phyloP scores from a whole-genome alignment of 2,113 vertebrate genomes.

The Balaenoptera acutorostrata region DNA sequence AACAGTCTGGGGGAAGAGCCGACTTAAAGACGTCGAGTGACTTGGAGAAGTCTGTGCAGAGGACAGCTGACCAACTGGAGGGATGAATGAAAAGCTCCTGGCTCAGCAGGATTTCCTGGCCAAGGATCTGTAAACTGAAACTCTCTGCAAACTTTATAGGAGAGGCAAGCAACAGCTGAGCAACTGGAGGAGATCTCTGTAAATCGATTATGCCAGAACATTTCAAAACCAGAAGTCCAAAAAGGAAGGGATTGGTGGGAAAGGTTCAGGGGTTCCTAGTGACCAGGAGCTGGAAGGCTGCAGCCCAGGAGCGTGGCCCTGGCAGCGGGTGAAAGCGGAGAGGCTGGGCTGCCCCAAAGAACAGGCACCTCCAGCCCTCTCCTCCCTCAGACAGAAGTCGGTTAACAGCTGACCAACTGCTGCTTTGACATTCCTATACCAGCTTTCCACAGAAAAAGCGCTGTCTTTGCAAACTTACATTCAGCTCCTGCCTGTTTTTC shows the following conservation, averaged over 20 bases:
- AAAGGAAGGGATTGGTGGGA: constrained; percentile 89
- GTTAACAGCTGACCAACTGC: constrained; percentile 49
- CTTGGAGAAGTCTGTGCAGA: constrained; percentile 89
- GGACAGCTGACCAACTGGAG: constrained; percentile 86
- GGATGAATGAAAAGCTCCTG: constrained; percentile 86
- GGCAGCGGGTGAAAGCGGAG: constrained; percentile 77
- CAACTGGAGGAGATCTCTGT: constrained; percentile 89
- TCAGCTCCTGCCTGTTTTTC: neutral
- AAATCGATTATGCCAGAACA: constrained; percentile 85
- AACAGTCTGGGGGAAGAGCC: constrained; percentile 88
- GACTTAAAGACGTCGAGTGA: constrained; percentile 91
- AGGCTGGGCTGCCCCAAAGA: constrained; percentile 70
- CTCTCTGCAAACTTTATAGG: constrained; percentile 86
- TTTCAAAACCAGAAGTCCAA: constrained; percentile 87
- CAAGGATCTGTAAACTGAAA: constrained; percentile 90
- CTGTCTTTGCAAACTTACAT: neutral
- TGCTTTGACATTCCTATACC: constrained; percentile 21
- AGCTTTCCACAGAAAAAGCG: neutral
- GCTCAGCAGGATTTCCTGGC: constrained; percentile 83
- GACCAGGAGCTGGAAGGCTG: constrained; percentile 88
- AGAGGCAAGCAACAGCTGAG: constrained; percentile 87
- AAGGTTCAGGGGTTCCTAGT: constrained; percentile 88
- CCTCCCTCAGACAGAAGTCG: neutral
- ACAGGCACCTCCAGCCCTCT: constrained; percentile 12
- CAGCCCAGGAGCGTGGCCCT: constrained; percentile 87